Percentiles rank a stretch among this genome's conserved stretches.
Conservation (phyloP, 2,797 vertebrate species). For the Mallotus villosus region DNA sequence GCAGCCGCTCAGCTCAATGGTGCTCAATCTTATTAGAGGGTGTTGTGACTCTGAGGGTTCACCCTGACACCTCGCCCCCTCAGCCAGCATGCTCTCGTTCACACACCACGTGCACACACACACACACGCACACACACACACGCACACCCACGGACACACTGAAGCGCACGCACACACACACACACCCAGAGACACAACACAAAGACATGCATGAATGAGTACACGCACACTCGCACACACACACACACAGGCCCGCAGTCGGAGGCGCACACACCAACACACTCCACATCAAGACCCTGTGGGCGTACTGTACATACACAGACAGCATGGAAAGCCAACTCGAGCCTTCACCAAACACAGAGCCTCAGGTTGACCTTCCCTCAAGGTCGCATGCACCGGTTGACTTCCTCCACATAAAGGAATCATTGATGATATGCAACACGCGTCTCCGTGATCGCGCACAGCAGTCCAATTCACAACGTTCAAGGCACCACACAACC, state of each 20-base stretch:
- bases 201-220: no score
- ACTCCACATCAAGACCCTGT: not conserved
- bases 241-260: not conserved
- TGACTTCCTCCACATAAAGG: conserved; percentile 53
- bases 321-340: no score
- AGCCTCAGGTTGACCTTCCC: conserved; percentile 50
- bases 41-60: conserved; percentile 59
- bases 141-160: not conserved
- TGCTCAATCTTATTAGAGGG: conserved; percentile 69
- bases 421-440: conserved; percentile 51
- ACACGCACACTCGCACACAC: not conserved
- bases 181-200: no score
- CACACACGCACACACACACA: conserved; percentile 37
- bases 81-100: not conserved
- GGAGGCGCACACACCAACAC: not conserved
- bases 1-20: conserved; percentile 62
- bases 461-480: conserved; percentile 57
- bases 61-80: conserved; percentile 33
- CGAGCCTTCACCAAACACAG: no score
- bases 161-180: no score
- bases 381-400: conserved; percentile 60
- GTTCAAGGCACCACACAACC: not conserved
- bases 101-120: not conserved
- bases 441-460: conserved; percentile 51
- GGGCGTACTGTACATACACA: no score